Conservation (phyloP, 2,888 invertebrate genomes). For the Drosophila colorata region DNA sequence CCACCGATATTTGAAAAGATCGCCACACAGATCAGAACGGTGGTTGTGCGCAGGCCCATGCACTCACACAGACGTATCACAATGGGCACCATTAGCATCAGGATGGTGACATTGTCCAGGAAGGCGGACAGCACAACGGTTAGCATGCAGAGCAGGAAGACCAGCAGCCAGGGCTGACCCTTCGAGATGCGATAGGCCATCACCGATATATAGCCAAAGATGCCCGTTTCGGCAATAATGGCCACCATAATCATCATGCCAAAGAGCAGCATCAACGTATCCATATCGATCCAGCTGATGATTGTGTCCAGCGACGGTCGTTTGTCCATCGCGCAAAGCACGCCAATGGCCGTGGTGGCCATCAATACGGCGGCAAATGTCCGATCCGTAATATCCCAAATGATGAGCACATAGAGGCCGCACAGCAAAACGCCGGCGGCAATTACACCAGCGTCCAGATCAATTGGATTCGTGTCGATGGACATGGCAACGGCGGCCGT, state of each 20-base stretch:
- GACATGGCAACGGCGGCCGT: slow-evolving; percentile 85
- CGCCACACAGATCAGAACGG: slow-evolving; percentile 93
- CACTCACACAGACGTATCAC: slow-evolving; percentile 94
- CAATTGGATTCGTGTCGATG: slow-evolving; percentile 87
- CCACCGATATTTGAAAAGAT: slow-evolving; percentile 96
- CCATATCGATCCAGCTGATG: slow-evolving; percentile 91
- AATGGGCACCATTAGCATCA: slow-evolving; percentile 90
- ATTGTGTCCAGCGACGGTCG: slow-evolving; percentile 88
- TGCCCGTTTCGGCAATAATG: slow-evolving; percentile 91
- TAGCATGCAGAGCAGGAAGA: slow-evolving; percentile 89
- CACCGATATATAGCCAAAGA: slow-evolving; percentile 91
- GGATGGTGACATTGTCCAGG: slow-evolving; percentile 92
- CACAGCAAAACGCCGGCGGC: slow-evolving; percentile 90
- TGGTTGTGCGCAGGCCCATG: slow-evolving; percentile 93
- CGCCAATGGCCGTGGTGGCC: slow-evolving; percentile 89
- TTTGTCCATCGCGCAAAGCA: slow-evolving; percentile 88
- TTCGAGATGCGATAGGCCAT: slow-evolving; percentile 88
- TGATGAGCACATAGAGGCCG: slow-evolving; percentile 92
- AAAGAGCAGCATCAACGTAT: slow-evolving; percentile 89
- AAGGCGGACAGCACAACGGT: slow-evolving; percentile 89
- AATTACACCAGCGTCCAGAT: slow-evolving; percentile 89
- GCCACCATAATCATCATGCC: slow-evolving; percentile 93
- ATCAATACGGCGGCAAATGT: slow-evolving; percentile 77
- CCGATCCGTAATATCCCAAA: slow-evolving; percentile 89
- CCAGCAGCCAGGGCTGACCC: slow-evolving; percentile 89